phyloP scores from a whole-genome alignment of 2,888 invertebrate genomes.

The Himalopsyche tibetana region DNA sequence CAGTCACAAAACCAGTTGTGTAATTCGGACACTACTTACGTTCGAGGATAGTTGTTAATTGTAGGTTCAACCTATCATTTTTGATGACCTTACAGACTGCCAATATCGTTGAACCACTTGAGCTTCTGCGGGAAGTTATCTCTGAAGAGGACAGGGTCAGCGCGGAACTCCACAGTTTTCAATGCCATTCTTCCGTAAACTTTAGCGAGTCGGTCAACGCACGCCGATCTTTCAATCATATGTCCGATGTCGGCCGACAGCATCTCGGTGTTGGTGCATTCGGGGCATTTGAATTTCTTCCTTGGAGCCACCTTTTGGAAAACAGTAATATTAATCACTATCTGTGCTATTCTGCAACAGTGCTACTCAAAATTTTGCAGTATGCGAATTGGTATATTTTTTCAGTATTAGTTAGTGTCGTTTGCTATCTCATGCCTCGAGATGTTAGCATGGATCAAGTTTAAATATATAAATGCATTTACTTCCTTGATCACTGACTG shows the following conservation, averaged over 20 bases:
- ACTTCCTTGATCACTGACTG: no score
- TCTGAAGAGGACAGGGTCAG: slow-evolving; percentile 95
- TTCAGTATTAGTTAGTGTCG: no score
- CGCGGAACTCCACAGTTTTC: slow-evolving; percentile 92
- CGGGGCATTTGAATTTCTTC: slow-evolving; percentile 98
- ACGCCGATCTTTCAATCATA: slow-evolving; percentile 94
- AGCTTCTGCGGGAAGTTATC: slow-evolving; percentile 91
- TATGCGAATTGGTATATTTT: no score
- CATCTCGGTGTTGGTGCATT: slow-evolving; percentile 96
- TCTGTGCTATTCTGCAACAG: no score
- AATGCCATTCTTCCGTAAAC: slow-evolving; percentile 93
- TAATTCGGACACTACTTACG: no score
- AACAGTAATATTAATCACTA: no score
- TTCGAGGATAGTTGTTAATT: not conserved
- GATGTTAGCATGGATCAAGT: no score
- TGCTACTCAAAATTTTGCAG: no score
- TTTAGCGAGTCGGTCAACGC: slow-evolving; percentile 87
- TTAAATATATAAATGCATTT: no score
- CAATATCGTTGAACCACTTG: slow-evolving; percentile 90
- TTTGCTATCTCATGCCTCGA: no score
- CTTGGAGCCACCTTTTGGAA: slow-evolving; percentile 88
- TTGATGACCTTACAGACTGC: slow-evolving; percentile 81
- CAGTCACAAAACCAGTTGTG: no score
- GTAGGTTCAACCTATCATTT: not conserved
- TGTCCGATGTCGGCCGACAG: slow-evolving; percentile 93